Percentiles rank a stretch among this genome's conserved stretches.
Conservation (phyloP, 2,888 invertebrate genomes). For the Lasioglossum vierecki region DNA sequence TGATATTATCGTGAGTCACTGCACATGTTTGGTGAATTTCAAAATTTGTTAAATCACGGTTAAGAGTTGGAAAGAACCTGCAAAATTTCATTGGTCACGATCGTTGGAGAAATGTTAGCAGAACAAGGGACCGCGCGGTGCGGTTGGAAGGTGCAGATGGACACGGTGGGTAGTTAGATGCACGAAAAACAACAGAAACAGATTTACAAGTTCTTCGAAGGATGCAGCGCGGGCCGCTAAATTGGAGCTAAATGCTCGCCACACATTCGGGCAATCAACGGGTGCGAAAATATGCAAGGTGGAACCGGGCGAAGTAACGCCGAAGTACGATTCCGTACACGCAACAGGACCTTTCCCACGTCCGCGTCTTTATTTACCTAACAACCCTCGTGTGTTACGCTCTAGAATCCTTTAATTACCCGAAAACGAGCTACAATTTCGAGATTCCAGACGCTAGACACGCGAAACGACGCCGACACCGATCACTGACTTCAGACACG, state of each 20-base stretch:
- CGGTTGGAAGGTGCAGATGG: neutral
- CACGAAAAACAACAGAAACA: constrained; percentile 13
- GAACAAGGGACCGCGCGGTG: neutral
- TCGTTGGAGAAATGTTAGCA: neutral
- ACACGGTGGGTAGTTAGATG: neutral
- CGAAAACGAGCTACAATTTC: constrained; percentile 20
- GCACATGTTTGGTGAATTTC: too few relatives aligned
- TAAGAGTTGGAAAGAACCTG: too few relatives aligned
- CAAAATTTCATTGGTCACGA: neutral
- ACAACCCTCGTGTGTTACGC: constrained; percentile 10
- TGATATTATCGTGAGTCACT: too few relatives aligned
- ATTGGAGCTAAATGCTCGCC: constrained; percentile 6
- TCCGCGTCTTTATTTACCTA: constrained; percentile 22
- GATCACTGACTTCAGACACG: constrained; percentile 21
- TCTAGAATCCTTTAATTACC: constrained; percentile 30
- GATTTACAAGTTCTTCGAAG: neutral
- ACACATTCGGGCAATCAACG: constrained; percentile 18
- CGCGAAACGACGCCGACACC: constrained; percentile 20
- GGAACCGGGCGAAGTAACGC: constrained; percentile 4
- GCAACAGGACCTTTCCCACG: constrained; percentile 22
- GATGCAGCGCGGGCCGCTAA: neutral
- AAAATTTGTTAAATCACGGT: too few relatives aligned
- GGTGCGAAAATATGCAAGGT: constrained; percentile 7
- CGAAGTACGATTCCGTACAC: constrained; percentile 26
- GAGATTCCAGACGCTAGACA: constrained; percentile 26